A percentile compares a stretch with the other conserved stretches of the same genome.
phyloP scores from a whole-genome alignment of 1,140 invertebrate genomes.

The Papilio polyxenes region DNA sequence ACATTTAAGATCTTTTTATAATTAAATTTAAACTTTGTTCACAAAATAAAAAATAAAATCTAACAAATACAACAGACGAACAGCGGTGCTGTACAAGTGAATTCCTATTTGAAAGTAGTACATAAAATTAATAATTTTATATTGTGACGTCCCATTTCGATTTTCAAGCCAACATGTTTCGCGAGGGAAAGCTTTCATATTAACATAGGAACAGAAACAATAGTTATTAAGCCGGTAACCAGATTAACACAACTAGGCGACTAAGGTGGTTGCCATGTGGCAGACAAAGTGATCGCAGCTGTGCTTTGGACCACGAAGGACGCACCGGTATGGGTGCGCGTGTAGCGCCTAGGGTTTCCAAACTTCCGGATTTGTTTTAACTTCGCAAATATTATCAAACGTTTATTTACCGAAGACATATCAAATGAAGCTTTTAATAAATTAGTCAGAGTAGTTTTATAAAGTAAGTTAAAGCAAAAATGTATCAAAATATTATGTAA shows the following conservation, averaged over 20 bases:
- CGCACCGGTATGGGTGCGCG: slow-evolving; percentile 25
- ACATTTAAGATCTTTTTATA: background rate
- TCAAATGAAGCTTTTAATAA: background rate
- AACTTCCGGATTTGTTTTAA: slow-evolving; percentile 27
- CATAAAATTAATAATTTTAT: too few species aligned
- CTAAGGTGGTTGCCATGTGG: slow-evolving; percentile 17
- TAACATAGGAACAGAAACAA: background rate
- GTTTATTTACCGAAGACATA: background rate
- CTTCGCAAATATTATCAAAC: background rate
- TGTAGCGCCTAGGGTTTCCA: slow-evolving; percentile 7
- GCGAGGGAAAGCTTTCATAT: background rate
- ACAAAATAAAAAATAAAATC: background rate
- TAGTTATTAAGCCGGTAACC: background rate
- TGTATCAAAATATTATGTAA: too few species aligned
- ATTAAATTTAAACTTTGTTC: background rate
- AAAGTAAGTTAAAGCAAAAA: too few species aligned
- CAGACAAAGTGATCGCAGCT: slow-evolving; percentile 26
- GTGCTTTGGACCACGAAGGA: slow-evolving; percentile 37
- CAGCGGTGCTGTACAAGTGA: background rate
- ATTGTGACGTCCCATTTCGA: too few species aligned
- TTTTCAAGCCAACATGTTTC: background rate
- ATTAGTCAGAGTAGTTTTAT: too few species aligned
- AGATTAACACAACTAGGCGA: background rate
- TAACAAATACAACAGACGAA: too few species aligned
- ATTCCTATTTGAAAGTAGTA: background rate